A percentile compares a stretch with the other conserved stretches of the same genome.
phyloP scores from a whole-genome alignment of 2,888 invertebrate species.

The Euzetes globulus region DNA sequence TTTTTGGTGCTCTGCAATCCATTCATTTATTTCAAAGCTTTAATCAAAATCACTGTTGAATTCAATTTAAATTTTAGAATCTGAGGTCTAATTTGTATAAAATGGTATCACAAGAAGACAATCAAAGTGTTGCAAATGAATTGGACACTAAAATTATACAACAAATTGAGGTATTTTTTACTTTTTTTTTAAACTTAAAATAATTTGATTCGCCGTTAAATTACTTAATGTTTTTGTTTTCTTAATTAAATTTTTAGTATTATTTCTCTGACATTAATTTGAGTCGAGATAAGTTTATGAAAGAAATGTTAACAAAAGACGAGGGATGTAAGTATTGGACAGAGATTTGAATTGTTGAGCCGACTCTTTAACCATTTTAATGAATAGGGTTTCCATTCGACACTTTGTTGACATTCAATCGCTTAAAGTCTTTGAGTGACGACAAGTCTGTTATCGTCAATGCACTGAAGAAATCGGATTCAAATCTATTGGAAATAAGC shows the following conservation, averaged over 20 bases:
- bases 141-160: conserved; percentile 18
- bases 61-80: background rate
- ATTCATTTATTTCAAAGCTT: background rate
- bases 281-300: conserved; percentile 83
- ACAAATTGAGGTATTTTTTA: conserved; percentile 31
- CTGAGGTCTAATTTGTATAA: background rate
- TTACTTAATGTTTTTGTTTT: background rate
- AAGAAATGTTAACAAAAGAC: conserved; percentile 70
- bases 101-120: background rate
- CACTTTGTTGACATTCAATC: conserved; percentile 77
- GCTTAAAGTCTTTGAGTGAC: conserved; percentile 59
- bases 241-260: conserved; percentile 52
- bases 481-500: conserved; percentile 63
- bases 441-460: conserved; percentile 63
- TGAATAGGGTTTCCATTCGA: conserved; percentile 66
- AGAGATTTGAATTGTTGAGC: conserved; percentile 42
- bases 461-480: conserved; percentile 66
- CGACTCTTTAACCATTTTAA: conserved; percentile 36
- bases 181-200: no score
- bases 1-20: background rate
- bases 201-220: background rate
- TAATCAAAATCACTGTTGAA: background rate
- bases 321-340: conserved; percentile 56
- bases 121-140: conserved; percentile 42
- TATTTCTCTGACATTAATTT: conserved; percentile 87